A percentile compares a stretch with the other conserved stretches of the same genome.
Conservation (phyloP, 2,113 vertebrate species). For the Macquaria ambigua region DNA sequence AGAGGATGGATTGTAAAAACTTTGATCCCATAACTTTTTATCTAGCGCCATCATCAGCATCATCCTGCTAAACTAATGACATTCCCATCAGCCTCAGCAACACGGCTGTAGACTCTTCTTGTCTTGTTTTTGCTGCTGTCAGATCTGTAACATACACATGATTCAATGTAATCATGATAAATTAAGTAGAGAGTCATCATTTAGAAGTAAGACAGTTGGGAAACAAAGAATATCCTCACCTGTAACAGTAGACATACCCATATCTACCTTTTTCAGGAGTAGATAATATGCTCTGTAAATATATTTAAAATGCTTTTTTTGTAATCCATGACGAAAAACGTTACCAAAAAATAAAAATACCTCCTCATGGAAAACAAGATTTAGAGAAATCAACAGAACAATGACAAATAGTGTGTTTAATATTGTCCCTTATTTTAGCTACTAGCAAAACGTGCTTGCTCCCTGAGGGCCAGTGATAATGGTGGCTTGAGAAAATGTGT, state of each 20-base stretch:
- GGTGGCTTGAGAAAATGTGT: conserved; percentile 35
- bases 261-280: neutral
- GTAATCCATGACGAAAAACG: no score
- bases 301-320: neutral
- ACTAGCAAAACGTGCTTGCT: neutral
- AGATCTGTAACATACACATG: neutral
- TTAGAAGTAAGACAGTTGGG: neutral
- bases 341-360: neutral
- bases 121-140: neutral
- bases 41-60: neutral
- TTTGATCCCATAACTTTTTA: neutral
- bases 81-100: neutral
- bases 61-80: neutral
- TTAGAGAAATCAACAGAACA: neutral
- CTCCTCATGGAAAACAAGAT: neutral
- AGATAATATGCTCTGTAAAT: neutral
- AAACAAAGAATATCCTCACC: neutral
- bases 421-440: neutral
- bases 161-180: neutral
- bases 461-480: neutral
- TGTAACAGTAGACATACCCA: neutral
- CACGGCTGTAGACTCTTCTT: no score
- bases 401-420: neutral
- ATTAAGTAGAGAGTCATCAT: neutral
- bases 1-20: neutral